Evolutionary conservation across 2,888 invertebrate genomes (phyloP), one percentile per base, ranked within the genome.

Genomic region (Folsomia manolachei): DNA sequence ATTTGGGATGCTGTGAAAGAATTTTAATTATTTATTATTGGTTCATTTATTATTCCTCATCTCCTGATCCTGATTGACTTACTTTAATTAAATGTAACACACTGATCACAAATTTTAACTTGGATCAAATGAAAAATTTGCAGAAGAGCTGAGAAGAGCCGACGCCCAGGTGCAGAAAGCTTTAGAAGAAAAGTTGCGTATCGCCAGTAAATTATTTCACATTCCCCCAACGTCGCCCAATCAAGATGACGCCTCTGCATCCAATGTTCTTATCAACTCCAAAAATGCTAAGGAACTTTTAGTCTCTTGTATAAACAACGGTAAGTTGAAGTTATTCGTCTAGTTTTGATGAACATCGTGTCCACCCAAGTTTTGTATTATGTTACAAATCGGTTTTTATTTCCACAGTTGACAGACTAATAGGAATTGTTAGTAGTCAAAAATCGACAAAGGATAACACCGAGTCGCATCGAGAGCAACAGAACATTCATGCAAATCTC

Each of bases 151-250:
- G 76, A 87, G 90, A 77, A 87, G 91, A 75, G 88, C 91, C 82
- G 91, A 92, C 82, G 88, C 89, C 81, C 85, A 88, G 78, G 89
- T 93, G 75, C 88, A 88, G 75, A 87, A 88, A 82, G 89, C 90
- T 63, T 83, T 93, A 78, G 86, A 87, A 72, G 91, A 92, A 82
- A 91, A 92, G 82, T 90, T 91, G 82, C 86, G 87, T 79, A 86
- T 93, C 76, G 89, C 92, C 79, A 91, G 91, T 76, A 90, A 91
- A 83, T 88, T 92, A 83, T 87, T 92, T 82, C 89, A 90, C 83
- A 88, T 92, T 83, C 90, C 91, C 69, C 86, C 88, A 77, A 70
- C 60, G 9, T 11, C 53, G 11, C 61, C 63, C 61, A 64, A 56
- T n/a, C 39, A 27, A 14, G 62, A 26, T 71, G 61, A 61, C 61